These are phyloP conservation scores for Azorinus chamasolen DNA, from an alignment of 2,888 invertebrate genomes.

Conservation along the genomic window DNA sequence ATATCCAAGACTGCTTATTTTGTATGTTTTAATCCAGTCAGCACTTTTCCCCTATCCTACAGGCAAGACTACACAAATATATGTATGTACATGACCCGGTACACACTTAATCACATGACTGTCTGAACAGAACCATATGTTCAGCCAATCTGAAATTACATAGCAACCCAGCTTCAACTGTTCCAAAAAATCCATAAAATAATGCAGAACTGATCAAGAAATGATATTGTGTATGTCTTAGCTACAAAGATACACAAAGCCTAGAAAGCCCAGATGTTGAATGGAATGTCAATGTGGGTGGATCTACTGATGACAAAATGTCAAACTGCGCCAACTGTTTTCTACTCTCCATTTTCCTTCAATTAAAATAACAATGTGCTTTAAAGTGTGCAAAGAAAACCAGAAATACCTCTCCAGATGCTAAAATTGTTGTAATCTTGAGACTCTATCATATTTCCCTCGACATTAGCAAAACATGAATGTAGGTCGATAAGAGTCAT, in stretches of 20 bases:
- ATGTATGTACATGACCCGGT: conserved; percentile 49
- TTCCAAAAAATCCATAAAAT: conserved; percentile 35
- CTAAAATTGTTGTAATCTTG: conserved; percentile 76
- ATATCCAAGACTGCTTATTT: no score
- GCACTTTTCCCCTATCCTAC: conserved; percentile 48
- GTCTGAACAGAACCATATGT: conserved; percentile 53
- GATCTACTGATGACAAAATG: conserved; percentile 44
- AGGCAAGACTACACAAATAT: conserved; percentile 35
- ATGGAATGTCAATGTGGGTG: conserved; percentile 65
- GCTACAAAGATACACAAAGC: conserved; percentile 22
- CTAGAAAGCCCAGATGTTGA: conserved; percentile 40
- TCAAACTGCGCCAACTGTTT: neutral
- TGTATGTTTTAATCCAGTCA: conserved; percentile 49
- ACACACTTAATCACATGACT: conserved; percentile 63
- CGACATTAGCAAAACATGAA: conserved; percentile 74
- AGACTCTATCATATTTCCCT: conserved; percentile 75
- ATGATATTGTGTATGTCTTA: conserved; percentile 17
- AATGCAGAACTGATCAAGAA: conserved; percentile 3
- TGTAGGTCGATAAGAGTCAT: conserved; percentile 82
- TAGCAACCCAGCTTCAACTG: conserved; percentile 56
- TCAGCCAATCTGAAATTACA: conserved; percentile 44
- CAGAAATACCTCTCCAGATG: conserved; percentile 79
- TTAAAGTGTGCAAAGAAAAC: conserved; percentile 54
- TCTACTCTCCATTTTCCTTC: no score
- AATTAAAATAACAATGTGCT: no score